Evolutionary conservation across 1,140 invertebrate genomes (phyloP).

Genomic region (Thaumatotibia leucotreta): DNA sequence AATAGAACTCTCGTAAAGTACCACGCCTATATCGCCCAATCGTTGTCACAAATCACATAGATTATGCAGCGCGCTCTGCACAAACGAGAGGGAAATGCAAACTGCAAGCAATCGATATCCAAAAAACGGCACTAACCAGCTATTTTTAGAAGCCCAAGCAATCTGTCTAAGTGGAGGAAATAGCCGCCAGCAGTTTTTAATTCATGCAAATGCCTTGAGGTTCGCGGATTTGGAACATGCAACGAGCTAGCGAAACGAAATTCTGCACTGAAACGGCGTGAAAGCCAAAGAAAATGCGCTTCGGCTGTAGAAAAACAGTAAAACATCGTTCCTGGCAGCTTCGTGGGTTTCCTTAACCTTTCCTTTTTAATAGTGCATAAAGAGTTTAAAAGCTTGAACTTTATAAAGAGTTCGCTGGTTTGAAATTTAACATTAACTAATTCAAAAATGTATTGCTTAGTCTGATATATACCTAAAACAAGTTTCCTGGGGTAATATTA

Average conservation of each 20-base stretch:
- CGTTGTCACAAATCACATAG: too few relatives aligned
- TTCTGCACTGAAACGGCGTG: not conserved
- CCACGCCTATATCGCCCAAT: too few relatives aligned
- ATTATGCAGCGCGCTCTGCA: too few relatives aligned
- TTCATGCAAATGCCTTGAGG: conserved; percentile 11
- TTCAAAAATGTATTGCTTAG: not conserved
- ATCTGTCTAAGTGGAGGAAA: conserved; percentile 8
- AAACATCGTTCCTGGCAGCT: not conserved
- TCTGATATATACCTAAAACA: not conserved
- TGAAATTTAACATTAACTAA: not conserved
- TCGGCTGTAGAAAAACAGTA: not conserved
- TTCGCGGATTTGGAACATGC: conserved; percentile 8
- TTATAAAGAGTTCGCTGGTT: not conserved
- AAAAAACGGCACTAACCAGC: not conserved
- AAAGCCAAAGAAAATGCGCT: not conserved
- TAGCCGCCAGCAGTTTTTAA: conserved; percentile 7
- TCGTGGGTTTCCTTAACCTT: not conserved
- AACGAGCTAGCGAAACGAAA: not conserved
- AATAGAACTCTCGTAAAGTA: too few relatives aligned
- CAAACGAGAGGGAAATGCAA: not conserved
- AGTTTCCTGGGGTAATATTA: not conserved
- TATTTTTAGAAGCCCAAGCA: conserved; percentile 1
- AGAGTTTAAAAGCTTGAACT: not conserved
- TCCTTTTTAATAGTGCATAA: not conserved
- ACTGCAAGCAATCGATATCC: not conserved